Conservation (phyloP, 1,140 invertebrate genomes). For the Probaryconus sp. region DNA sequence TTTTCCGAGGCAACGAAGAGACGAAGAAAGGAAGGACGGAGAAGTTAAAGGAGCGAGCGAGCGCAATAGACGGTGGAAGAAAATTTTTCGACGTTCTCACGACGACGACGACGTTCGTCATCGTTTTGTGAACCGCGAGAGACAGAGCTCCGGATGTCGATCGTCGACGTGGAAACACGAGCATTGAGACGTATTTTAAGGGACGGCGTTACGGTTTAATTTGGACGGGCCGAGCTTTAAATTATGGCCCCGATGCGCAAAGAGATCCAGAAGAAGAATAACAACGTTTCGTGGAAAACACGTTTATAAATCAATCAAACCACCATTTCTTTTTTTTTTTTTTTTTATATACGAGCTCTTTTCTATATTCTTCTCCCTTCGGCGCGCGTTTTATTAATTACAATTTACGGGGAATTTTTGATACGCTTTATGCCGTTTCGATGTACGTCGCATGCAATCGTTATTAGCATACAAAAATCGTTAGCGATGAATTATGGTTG, state of each 20-base stretch:
- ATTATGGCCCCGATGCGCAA: slow-evolving; percentile 41
- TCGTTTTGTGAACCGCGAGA: slow-evolving; percentile 11
- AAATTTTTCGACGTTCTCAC: slow-evolving; percentile 32
- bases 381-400: slow-evolving; percentile 19
- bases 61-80: not conserved
- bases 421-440: too few relatives aligned
- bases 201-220: slow-evolving; percentile 55
- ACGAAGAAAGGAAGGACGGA: not conserved
- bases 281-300: slow-evolving; percentile 38
- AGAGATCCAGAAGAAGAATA: slow-evolving; percentile 37
- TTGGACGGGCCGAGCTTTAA: slow-evolving; percentile 26
- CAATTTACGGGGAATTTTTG: not conserved
- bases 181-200: slow-evolving; percentile 30
- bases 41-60: slow-evolving; percentile 2
- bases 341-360: not conserved
- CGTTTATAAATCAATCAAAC: slow-evolving; percentile 28
- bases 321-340: slow-evolving; percentile 2
- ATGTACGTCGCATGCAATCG: too few relatives aligned
- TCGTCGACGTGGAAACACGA: slow-evolving; percentile 45
- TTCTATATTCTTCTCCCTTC: not conserved
- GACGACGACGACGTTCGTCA: slow-evolving; percentile 57
- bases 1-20: slow-evolving; percentile 53
- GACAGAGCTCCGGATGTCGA: slow-evolving; percentile 16
- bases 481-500: too few relatives aligned
- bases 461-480: too few relatives aligned